phyloP scores from a whole-genome alignment of 2,797 vertebrate species.

The Numenius phaeopus region DNA sequence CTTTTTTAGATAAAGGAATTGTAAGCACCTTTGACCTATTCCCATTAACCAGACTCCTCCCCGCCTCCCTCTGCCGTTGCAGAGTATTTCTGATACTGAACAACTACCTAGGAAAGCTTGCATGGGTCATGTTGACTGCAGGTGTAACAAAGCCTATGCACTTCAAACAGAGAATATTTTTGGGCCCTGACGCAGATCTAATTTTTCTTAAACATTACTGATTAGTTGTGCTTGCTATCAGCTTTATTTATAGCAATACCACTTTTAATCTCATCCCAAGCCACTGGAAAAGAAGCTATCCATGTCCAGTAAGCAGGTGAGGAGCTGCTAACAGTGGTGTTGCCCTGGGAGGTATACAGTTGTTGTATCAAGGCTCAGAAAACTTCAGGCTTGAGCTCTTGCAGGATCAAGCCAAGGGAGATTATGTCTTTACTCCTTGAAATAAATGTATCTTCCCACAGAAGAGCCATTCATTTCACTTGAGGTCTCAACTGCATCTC shows the following conservation, averaged over 20 bases:
- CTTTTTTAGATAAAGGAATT: background rate
- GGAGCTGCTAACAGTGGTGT: background rate
- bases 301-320: background rate
- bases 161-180: background rate
- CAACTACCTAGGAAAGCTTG: background rate
- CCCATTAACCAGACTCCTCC: background rate
- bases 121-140: background rate
- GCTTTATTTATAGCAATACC: background rate
- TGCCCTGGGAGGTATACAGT: background rate
- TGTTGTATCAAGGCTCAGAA: background rate
- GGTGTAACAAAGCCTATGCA: background rate
- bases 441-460: background rate
- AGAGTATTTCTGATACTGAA: background rate
- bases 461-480: background rate
- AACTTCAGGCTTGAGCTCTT: background rate
- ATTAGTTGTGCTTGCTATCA: background rate
- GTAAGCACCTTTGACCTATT: background rate
- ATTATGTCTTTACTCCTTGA: background rate
- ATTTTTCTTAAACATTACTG: background rate
- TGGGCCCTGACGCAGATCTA: background rate
- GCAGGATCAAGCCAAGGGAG: background rate
- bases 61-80: background rate
- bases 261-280: background rate
- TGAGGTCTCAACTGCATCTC: background rate
- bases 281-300: background rate